Conservation (phyloP, 2,888 invertebrate species). For the Drosophila putrida region DNA sequence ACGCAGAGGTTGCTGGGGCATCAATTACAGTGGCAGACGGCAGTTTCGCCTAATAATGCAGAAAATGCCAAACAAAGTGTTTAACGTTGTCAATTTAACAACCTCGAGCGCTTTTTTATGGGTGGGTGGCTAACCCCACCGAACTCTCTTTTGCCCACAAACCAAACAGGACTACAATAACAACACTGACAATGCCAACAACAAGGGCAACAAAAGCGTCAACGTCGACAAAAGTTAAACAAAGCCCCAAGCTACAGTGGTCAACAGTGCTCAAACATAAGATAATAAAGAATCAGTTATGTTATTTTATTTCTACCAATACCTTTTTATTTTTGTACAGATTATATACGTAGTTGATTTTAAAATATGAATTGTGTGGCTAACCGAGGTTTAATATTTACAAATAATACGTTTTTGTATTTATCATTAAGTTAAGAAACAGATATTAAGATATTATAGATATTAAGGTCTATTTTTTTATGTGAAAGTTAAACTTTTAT, state of each 20-base stretch:
- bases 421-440: too few species aligned
- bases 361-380: too few species aligned
- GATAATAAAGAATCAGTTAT: neutral
- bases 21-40: conserved; percentile 74
- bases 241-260: conserved; percentile 71
- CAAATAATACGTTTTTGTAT: too few species aligned
- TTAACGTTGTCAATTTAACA: conserved; percentile 82
- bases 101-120: conserved; percentile 80
- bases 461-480: too few species aligned
- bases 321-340: neutral
- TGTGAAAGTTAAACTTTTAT: too few species aligned
- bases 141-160: conserved; percentile 13
- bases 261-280: neutral
- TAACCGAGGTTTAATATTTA: too few species aligned
- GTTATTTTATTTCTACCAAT: neutral
- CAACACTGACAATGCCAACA: conserved; percentile 50
- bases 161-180: conserved; percentile 44
- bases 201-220: conserved; percentile 46
- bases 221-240: conserved; percentile 66
- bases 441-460: too few species aligned
- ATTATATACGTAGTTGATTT: neutral
- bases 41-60: conserved; percentile 79
- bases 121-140: conserved; percentile 16
- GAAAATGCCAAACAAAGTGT: conserved; percentile 82
- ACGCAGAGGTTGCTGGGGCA: conserved; percentile 51